A percentile compares a stretch with the other conserved stretches of the same genome.
Conservation (phyloP, 2,113 vertebrate species). For the Siniperca knerii region DNA sequence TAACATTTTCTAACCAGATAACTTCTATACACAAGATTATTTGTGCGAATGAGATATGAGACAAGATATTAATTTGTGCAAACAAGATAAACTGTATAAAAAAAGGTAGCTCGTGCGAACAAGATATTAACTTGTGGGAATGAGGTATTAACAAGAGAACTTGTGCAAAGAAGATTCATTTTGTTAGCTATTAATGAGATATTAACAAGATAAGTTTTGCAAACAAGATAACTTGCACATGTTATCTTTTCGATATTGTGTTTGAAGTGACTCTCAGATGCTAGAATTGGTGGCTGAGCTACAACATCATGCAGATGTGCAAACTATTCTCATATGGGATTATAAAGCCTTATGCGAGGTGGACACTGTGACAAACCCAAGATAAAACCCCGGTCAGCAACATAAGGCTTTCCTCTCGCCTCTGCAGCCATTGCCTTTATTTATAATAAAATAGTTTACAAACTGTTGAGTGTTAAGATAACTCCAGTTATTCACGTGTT, state of each 20-base stretch:
- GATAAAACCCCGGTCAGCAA: not conserved
- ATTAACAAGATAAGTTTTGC: not conserved
- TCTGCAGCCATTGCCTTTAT: not conserved
- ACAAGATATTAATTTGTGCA: not conserved
- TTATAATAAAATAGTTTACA: not conserved
- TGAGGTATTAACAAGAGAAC: not conserved
- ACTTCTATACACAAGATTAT: too few relatives aligned
- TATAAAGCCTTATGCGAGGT: not conserved
- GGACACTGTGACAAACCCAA: constrained; percentile 6
- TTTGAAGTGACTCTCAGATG: not conserved
- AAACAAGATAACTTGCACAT: not conserved
- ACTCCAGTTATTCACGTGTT: not conserved
- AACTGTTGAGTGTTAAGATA: not conserved
- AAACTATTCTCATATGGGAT: not conserved
- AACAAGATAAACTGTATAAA: not conserved
- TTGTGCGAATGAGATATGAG: not conserved
- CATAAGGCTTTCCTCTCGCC: not conserved
- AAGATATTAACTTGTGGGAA: not conserved
- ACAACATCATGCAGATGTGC: not conserved
- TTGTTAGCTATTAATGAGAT: not conserved
- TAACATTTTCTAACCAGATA: too few relatives aligned
- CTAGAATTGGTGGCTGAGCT: not conserved
- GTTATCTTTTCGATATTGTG: not conserved
- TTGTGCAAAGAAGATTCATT: not conserved
- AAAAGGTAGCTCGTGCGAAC: not conserved